Base-by-base conservation (phyloP, 2,113 vertebrate genomes). In the Progne subis region DNA sequence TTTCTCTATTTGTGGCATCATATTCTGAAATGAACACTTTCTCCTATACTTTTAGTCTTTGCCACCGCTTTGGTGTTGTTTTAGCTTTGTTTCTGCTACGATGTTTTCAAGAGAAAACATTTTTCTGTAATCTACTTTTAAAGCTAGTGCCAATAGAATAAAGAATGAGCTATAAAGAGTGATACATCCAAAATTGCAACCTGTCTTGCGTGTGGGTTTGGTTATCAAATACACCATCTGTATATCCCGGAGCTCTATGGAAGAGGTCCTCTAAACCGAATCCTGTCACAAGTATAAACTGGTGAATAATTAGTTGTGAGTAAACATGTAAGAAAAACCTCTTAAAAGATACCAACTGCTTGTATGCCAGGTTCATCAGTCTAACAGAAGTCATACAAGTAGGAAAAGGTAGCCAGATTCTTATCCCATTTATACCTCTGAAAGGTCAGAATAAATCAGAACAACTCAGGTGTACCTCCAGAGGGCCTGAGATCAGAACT, bases 361-460 rank as follows among this genome's bases (percentile, higher is more conserved):
- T 80, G 17, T 60, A 53, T 11, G 11, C 15, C 52, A 84, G 29
- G 19, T 65, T 65, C 17, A 18, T 87, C 52, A 80, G 7, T 41
- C 41, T 94, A 79, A 75, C 21, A 75, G 12, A 77, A 31, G 25
- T 0, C 11, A 47, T 56, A 93, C 43, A 2, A 3, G 47, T 71
- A 80, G 47, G 57, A 92, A 81, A 88, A 91, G 34, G 64, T 49
- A 91, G 81, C 56, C 53, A 83, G 43, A 80, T 70, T 89, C 92
- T 81, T 53, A 71, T 83, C 32, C 85, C 43, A 44, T 94, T 80
- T 91, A 47, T 64, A 84, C 15, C 52, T 37, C 64, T 90, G 34
- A 84, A 95, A 93, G 39, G 39, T 80, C 86, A 50, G 59, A 89
- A 79, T 81, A 95, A 89, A 89, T 89, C 56, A 74, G 60, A 88